phyloP scores from a whole-genome alignment of 2,113 vertebrate species.

The Morone chrysops region DNA sequence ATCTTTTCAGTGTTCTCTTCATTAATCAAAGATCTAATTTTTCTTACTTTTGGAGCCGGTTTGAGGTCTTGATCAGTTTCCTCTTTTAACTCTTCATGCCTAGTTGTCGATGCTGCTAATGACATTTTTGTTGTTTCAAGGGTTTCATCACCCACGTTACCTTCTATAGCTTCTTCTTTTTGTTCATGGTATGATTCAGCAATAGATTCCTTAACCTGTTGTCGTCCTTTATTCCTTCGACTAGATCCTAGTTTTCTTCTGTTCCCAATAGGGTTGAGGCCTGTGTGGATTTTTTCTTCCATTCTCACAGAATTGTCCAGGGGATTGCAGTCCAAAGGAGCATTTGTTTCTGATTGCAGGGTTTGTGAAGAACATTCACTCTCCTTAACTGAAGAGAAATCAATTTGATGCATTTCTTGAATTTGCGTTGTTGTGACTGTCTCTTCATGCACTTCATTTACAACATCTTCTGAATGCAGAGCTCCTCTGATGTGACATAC shows the following conservation, averaged over 20 bases:
- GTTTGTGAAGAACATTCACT: constrained; percentile 6
- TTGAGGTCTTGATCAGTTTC: not conserved
- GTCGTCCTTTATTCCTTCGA: constrained; percentile 49
- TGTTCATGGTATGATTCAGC: not conserved
- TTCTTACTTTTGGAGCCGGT: not conserved
- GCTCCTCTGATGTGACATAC: not conserved
- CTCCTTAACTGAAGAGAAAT: not conserved
- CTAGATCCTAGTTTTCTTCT: constrained; percentile 73
- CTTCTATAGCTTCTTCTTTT: constrained; percentile 11
- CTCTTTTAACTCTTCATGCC: constrained; percentile 26
- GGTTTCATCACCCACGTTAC: not conserved
- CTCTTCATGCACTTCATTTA: constrained; percentile 4
- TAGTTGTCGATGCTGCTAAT: not conserved
- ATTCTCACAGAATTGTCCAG: constrained; percentile 3
- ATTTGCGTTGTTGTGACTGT: not conserved
- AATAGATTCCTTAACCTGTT: not conserved
- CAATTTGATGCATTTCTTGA: constrained; percentile 15
- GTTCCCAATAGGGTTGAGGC: not conserved
- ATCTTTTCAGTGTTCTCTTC: constrained; percentile 6
- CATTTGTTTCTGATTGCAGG: constrained; percentile 25
- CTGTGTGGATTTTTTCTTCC: constrained; percentile 2
- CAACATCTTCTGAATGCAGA: not conserved
- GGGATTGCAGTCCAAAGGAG: constrained; percentile 12
- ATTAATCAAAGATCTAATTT: not conserved
- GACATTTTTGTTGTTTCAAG: not conserved